These are phyloP conservation scores for Petaurus breviceps DNA, from an alignment of 2,113 vertebrate genomes.

Conservation along the genomic window DNA sequence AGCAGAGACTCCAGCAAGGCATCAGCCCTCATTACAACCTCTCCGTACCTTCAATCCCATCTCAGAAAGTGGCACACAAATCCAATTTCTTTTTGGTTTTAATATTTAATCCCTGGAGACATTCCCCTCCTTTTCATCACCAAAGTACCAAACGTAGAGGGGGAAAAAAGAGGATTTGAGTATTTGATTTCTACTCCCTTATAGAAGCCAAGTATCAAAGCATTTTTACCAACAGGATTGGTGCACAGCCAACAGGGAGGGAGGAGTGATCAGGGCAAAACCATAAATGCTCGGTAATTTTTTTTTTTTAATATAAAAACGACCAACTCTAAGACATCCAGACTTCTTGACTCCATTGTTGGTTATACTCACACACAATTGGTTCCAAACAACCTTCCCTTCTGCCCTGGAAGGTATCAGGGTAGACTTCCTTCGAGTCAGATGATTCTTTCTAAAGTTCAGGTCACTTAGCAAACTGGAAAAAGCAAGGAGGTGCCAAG, in stretches of 20 bases:
- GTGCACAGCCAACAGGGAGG: not conserved
- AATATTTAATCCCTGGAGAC: constrained; percentile 54
- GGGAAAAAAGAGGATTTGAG: not conserved
- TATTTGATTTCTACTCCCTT: not conserved
- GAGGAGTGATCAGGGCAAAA: constrained; percentile 5
- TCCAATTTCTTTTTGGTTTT: constrained; percentile 49
- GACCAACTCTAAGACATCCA: constrained; percentile 68
- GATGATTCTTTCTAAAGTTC: constrained; percentile 13
- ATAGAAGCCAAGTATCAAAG: not conserved
- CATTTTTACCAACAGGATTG: not conserved
- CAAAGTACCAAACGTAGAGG: constrained; percentile 6
- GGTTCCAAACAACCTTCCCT: constrained; percentile 53
- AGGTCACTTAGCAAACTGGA: constrained; percentile 65
- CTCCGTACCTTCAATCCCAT: not conserved
- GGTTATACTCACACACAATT: constrained; percentile 57
- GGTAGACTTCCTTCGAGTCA: not conserved
- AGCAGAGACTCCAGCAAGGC: not conserved
- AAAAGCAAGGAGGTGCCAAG: not conserved
- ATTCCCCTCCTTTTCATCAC: constrained; percentile 50
- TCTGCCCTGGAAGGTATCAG: not conserved
- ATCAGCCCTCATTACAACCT: not conserved
- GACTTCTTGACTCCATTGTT: constrained; percentile 48
- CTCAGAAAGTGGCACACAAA: constrained; percentile 22
- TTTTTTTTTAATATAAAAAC: constrained; percentile 82
- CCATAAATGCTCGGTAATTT: constrained; percentile 77